These are phyloP conservation scores for Gymnothorax javanicus DNA, from an alignment of 2,797 vertebrate genomes.

Conservation along the genomic window DNA sequence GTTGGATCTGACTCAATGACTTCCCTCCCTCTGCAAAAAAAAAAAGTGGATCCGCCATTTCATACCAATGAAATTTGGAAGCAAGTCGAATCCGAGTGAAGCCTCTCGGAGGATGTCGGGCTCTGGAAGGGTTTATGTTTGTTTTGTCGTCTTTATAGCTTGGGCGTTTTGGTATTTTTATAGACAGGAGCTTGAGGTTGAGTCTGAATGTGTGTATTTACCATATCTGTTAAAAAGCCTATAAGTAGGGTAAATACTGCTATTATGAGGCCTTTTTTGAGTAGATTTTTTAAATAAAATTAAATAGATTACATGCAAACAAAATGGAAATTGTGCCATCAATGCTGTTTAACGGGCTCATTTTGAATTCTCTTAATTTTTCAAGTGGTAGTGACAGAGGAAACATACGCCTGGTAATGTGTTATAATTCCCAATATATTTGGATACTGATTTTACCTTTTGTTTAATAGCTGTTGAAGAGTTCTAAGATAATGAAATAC, in stretches of 20 bases:
- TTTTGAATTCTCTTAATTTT: neutral
- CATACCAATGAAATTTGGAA: neutral
- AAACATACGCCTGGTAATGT: neutral
- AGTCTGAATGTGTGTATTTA: neutral
- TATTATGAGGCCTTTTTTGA: neutral
- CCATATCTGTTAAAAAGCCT: neutral
- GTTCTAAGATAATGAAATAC: neutral
- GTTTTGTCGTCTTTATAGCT: neutral
- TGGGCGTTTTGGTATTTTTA: neutral
- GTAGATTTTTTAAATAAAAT: neutral
- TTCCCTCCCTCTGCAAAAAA: neutral
- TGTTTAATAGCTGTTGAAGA: neutral
- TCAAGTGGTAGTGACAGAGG: neutral
- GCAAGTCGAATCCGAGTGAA: conserved; percentile 21
- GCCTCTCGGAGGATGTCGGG: neutral
- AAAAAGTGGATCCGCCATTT: conserved; percentile 46
- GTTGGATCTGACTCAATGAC: conserved; percentile 45
- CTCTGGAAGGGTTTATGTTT: neutral
- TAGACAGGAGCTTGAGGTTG: neutral
- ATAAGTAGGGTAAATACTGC: neutral
- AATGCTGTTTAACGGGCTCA: neutral
- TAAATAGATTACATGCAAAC: neutral
- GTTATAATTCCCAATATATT: neutral
- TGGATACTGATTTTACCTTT: neutral
- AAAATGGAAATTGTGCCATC: neutral